Percentiles rank a stretch among this genome's conserved stretches.
phyloP scores from a whole-genome alignment of 2,888 invertebrate species.

The Drosophila pseudotakahashii region DNA sequence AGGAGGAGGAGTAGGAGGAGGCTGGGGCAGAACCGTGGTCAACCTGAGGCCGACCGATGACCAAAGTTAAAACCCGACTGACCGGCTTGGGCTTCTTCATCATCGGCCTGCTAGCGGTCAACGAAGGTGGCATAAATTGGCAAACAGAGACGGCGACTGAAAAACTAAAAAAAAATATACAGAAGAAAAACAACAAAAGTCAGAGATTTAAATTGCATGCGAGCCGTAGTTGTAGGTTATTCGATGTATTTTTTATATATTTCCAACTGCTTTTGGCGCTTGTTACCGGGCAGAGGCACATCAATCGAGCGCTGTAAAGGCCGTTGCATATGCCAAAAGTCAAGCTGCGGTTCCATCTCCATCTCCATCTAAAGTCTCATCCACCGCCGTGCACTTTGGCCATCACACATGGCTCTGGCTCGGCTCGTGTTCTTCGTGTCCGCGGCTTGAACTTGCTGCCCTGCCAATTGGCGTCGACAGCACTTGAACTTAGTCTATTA shows the following conservation, averaged over 20 bases:
- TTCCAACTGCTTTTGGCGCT: slow-evolving; percentile 35
- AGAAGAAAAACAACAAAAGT: slow-evolving; percentile 31
- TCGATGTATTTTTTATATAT: slow-evolving; percentile 46
- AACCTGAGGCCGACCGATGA: slow-evolving; percentile 27
- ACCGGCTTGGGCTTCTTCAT: slow-evolving; percentile 56
- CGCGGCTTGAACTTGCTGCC: slow-evolving; percentile 40
- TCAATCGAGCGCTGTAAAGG: slow-evolving; percentile 70
- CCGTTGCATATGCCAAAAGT: slow-evolving; percentile 77
- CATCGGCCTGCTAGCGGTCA: slow-evolving; percentile 61
- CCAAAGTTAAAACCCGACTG: slow-evolving; percentile 59
- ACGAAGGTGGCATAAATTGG: slow-evolving; percentile 67
- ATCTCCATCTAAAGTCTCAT: slow-evolving; percentile 8
- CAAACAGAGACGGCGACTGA: slow-evolving; percentile 31
- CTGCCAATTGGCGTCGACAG: slow-evolving; percentile 41
- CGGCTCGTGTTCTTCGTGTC: slow-evolving; percentile 11
- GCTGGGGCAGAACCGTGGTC: slow-evolving; percentile 21
- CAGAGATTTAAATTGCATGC: slow-evolving; percentile 46
- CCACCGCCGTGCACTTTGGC: slow-evolving; percentile 32
- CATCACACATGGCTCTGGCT: slow-evolving; percentile 35
- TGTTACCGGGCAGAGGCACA: slow-evolving; percentile 53
- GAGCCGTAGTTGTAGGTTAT: slow-evolving; percentile 41
- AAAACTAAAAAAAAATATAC: background rate
- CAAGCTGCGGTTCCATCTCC: slow-evolving; percentile 46
- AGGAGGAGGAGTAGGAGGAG: slow-evolving; percentile 1
- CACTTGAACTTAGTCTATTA: slow-evolving; percentile 35